Percentiles rank a stretch among this genome's conserved stretches.
Conservation (phyloP, 2,113 vertebrate species). For the Petaurus breviceps region DNA sequence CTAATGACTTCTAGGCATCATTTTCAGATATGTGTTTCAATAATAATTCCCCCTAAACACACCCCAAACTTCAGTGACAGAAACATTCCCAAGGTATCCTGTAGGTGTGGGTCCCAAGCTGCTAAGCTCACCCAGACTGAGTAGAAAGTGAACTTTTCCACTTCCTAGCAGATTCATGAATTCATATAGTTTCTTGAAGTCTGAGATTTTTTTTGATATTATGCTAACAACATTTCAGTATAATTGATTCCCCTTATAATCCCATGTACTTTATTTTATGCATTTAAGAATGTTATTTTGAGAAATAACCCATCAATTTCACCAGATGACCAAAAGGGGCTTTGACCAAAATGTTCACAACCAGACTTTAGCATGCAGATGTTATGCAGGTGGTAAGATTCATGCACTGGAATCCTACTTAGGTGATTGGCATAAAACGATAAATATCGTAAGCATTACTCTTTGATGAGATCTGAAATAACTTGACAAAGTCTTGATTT, state of each 20-base stretch:
- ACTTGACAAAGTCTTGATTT: background rate
- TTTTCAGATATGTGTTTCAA: background rate
- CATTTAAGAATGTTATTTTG: background rate
- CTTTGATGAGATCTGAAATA: conserved; percentile 28
- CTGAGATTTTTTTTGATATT: background rate
- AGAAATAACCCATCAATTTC: background rate
- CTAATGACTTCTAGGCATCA: background rate
- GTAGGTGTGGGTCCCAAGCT: background rate
- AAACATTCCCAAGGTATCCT: background rate
- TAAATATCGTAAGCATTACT: background rate
- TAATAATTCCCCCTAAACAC: background rate
- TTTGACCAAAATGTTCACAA: background rate
- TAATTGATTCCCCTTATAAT: background rate
- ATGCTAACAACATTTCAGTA: background rate
- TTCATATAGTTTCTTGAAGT: background rate
- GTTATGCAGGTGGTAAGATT: conserved; percentile 41
- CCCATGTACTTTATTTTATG: background rate
- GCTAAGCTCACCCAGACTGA: background rate
- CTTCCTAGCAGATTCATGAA: background rate
- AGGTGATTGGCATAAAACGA: conserved; percentile 51
- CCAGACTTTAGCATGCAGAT: background rate
- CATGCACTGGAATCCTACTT: conserved; percentile 41
- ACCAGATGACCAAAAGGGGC: background rate
- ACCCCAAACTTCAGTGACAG: background rate
- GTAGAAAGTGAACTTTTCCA: background rate